These are phyloP conservation scores for Drosophila quinaria DNA, from an alignment of 2,888 invertebrate species.

Conservation along the genomic window DNA sequence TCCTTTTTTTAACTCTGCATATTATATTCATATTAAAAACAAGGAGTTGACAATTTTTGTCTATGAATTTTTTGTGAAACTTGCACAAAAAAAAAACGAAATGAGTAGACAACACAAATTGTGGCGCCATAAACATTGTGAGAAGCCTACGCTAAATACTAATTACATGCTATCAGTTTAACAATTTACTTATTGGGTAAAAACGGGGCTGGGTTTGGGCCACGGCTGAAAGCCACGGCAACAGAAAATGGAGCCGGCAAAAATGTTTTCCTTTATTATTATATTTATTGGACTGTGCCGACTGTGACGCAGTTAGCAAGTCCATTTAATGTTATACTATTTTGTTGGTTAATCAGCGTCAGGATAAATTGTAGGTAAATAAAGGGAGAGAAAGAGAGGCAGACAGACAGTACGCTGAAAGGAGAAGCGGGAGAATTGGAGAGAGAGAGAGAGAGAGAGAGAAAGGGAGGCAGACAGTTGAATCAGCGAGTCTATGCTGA, in stretches of 20 bases:
- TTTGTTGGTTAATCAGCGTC: constrained; percentile 35
- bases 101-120: constrained; percentile 8
- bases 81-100: constrained; percentile 17
- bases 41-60: constrained; percentile 12
- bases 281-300: neutral
- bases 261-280: constrained; percentile 18
- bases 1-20: too few relatives aligned
- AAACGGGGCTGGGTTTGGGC: neutral
- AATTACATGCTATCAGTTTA: constrained; percentile 64
- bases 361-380: constrained; percentile 35
- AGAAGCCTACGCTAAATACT: constrained; percentile 60
- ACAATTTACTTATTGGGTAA: constrained; percentile 22
- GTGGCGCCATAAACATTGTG: constrained; percentile 46
- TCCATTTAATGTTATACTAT: constrained; percentile 9
- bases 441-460: neutral
- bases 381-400: constrained; percentile 4
- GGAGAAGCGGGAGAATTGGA: neutral
- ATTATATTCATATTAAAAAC: constrained; percentile 23
- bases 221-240: neutral
- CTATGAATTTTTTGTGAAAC: constrained; percentile 29
- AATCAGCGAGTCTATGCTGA: constrained; percentile 42
- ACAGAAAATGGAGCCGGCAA: constrained; percentile 15
- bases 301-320: constrained; percentile 61
- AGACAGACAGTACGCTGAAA: neutral
- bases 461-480: neutral